Percentiles rank a stretch among this genome's conserved stretches.
Evolutionary conservation across 2,888 invertebrate species (phyloP).

Genomic region (Cylloceria caligata): DNA sequence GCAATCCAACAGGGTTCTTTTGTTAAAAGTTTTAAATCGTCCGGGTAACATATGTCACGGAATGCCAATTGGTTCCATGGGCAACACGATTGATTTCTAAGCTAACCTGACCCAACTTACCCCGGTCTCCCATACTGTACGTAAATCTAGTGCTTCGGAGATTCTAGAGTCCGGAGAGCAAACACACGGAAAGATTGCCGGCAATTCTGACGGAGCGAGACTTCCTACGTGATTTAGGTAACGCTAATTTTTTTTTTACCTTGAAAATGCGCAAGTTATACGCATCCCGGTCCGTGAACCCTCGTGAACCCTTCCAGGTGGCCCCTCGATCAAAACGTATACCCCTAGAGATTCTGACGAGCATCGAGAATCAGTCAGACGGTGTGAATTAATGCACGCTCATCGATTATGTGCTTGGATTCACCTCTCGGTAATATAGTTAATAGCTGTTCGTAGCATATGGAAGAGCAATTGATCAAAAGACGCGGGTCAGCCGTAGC

Average conservation of each 20-base stretch:
- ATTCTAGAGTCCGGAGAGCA: constrained; percentile 55
- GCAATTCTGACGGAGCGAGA: constrained; percentile 65
- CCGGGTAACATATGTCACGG: too few relatives aligned
- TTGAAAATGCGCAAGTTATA: constrained; percentile 39
- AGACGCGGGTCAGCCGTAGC: constrained; percentile 47
- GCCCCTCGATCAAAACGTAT: constrained; percentile 61
- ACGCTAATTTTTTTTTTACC: constrained; percentile 63
- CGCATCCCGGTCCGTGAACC: constrained; percentile 73
- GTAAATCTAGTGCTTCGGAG: constrained; percentile 3
- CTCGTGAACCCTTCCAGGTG: constrained; percentile 74
- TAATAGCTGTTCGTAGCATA: constrained; percentile 18
- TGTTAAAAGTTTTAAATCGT: too few relatives aligned
- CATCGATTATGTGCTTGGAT: constrained; percentile 80
- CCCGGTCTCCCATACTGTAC: neutral
- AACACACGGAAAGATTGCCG: constrained; percentile 59
- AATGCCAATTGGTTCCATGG: too few relatives aligned
- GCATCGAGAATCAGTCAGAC: constrained; percentile 77
- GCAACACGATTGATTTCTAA: neutral
- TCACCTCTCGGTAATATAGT: constrained; percentile 54
- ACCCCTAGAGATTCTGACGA: constrained; percentile 72
- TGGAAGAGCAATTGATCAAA: constrained; percentile 32
- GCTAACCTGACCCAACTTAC: neutral
- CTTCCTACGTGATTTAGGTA: constrained; percentile 81
- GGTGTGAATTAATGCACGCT: constrained; percentile 83
- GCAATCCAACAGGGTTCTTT: too few relatives aligned